Conservation (phyloP, 2,113 vertebrate genomes). For the Aegithalos caudatus region DNA sequence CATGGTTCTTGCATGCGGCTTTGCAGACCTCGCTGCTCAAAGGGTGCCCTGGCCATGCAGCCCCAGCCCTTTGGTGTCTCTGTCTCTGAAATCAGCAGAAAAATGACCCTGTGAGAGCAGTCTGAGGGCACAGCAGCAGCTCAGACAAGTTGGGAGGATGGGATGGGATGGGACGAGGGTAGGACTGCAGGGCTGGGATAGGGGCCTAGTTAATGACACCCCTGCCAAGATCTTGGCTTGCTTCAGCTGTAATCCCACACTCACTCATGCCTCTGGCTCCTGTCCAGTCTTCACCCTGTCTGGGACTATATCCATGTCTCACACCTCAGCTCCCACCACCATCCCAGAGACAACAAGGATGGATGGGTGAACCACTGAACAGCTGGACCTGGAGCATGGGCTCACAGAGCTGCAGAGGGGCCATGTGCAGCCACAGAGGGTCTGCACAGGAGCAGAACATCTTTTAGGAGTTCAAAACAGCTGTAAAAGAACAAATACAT, state of each 20-base stretch:
- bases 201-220: not conserved
- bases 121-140: not conserved
- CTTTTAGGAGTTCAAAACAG: not conserved
- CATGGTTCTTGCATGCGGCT: accelerated
- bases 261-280: not conserved
- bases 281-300: not conserved
- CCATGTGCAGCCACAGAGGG: not conserved
- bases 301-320: not conserved
- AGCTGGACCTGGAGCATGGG: not conserved
- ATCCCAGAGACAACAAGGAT: not conserved
- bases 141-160: not conserved
- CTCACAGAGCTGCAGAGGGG: not conserved
- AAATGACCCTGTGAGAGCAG: not conserved
- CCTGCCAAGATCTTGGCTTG: not conserved
- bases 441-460: not conserved
- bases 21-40: not conserved
- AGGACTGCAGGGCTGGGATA: not conserved
- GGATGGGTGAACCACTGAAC: not conserved
- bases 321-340: not conserved
- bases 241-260: not conserved
- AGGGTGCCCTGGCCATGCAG: accelerated
- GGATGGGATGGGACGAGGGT: accelerated
- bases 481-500: not conserved
- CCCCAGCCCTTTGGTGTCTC: not conserved
- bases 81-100: not conserved